A percentile compares a stretch with the other conserved stretches of the same genome.
Conservation (phyloP, 2,888 invertebrate species). For the Pheosia tremula region DNA sequence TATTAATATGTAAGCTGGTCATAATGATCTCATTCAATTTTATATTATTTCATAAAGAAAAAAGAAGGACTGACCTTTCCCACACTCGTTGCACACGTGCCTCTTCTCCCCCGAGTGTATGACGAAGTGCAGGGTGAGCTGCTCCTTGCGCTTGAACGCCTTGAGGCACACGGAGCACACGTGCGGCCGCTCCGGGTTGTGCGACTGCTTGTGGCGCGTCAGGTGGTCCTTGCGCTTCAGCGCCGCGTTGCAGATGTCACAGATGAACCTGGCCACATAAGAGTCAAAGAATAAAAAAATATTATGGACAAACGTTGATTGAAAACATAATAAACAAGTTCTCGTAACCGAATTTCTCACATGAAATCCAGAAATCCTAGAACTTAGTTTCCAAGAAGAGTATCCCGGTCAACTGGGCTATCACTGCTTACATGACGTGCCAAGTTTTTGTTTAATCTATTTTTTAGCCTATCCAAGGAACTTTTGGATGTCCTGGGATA, state of each 20-base stretch:
- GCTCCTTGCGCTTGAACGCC: constrained; percentile 95
- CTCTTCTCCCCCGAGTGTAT: constrained; percentile 96
- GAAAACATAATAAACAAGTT: too few relatives aligned
- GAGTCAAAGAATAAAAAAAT: too few relatives aligned
- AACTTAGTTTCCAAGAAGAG: not conserved
- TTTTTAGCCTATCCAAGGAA: too few relatives aligned
- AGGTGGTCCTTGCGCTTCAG: constrained; percentile 94
- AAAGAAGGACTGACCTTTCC: constrained; percentile 85
- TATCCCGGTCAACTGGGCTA: not conserved
- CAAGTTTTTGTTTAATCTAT: too few relatives aligned
- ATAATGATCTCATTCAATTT: too few relatives aligned
- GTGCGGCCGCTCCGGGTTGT: constrained; percentile 95
- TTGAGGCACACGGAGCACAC: constrained; percentile 95
- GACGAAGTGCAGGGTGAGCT: constrained; percentile 94
- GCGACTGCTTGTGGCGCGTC: constrained; percentile 94
- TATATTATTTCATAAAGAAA: too few relatives aligned
- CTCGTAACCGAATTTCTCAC: too few relatives aligned
- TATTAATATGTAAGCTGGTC: too few relatives aligned
- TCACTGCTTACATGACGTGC: too few relatives aligned
- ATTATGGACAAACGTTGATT: too few relatives aligned
- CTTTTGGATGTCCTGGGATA: too few relatives aligned
- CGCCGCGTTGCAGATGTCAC: constrained; percentile 95
- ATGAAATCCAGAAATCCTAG: too few relatives aligned
- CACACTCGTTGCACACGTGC: constrained; percentile 94
- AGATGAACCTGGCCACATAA: constrained; percentile 86